Base-by-base conservation (phyloP, 2,888 invertebrate genomes). In the Horisme vitalbata region DNA sequence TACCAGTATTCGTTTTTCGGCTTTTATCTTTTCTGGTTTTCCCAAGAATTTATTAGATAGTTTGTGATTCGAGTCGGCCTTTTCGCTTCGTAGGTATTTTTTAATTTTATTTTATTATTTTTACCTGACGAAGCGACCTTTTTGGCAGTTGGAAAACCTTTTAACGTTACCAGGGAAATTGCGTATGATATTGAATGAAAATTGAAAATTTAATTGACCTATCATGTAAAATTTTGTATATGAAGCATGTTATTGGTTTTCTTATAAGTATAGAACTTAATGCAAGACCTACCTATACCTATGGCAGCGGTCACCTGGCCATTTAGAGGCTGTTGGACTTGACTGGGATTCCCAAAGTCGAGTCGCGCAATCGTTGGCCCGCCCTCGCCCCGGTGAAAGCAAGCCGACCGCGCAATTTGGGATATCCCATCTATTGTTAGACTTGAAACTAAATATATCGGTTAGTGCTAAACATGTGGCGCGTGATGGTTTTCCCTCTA, bases 61-160 rank as follows among this genome's bases (percentile, higher is more conserved):
- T 57, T 49, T 63, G 67, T 68, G 57, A 70, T 74, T 73, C 59
- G 69, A 63, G 53, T 58, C 57, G 50, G 53, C 45, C 52, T 68
- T 56, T 56, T 59, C 52, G 57, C 47, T 57, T 45, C 38, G 36
- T 51, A n/a, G n/a, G n/a, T n/a, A n/a, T n/a, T n/a, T n/a, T n/a
- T n/a, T n/a, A n/a, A n/a, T n/a, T n/a, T n/a, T n/a, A 75, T 80
- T 77, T 70, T 65, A 73, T 75, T 79, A 73, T 57, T 58, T 80
- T 81, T 79, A 73, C 74, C 72, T 67, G 65, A 59, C 65, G 56
- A 52, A 46, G 57, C 53, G 60, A 68, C 59, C 68, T 70, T 64
- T 59, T 47, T 55, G 59, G 61, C 61, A 59, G 61, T 67, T 39
- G 49, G 52, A 55, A 51, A 61, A 58, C 51, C 43, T 58, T 51